These are phyloP conservation scores for Machimus atricapillus DNA, from an alignment of 2,888 invertebrate species.

Conservation along the genomic window DNA sequence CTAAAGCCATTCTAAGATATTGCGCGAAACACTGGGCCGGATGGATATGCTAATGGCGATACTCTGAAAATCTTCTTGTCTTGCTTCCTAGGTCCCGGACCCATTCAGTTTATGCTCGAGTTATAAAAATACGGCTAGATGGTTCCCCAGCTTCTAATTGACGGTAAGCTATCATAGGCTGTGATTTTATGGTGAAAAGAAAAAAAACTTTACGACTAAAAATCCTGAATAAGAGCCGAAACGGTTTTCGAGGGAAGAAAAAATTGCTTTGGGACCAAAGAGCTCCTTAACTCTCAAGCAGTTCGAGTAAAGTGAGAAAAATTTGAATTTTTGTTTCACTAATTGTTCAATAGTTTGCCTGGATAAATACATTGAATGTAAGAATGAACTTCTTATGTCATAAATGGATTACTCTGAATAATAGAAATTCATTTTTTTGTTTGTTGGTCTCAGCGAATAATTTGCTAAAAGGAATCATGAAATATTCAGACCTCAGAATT, in stretches of 20 bases:
- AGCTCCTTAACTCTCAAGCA: background rate
- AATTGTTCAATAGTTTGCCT: background rate
- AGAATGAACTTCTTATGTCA: background rate
- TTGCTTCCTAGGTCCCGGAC: background rate
- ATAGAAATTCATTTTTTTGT: background rate
- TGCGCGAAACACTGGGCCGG: background rate
- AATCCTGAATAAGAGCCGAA: background rate
- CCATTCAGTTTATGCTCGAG: background rate
- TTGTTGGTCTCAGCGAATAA: background rate
- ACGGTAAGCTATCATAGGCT: slow-evolving; percentile 11
- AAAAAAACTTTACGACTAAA: background rate
- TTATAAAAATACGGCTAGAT: slow-evolving; percentile 22
- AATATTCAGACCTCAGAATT: too few species aligned
- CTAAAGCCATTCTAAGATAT: slow-evolving; percentile 15
- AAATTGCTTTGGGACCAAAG: slow-evolving; percentile 16
- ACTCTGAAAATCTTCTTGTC: background rate
- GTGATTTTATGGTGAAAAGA: slow-evolving; percentile 1
- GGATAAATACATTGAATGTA: background rate
- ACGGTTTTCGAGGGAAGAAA: background rate
- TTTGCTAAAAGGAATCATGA: background rate
- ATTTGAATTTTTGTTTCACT: background rate
- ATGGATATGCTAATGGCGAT: slow-evolving; percentile 27
- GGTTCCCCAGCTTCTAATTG: slow-evolving; percentile 33
- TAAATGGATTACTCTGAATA: background rate
- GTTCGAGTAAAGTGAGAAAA: background rate